Evolutionary conservation across 2,797 vertebrate genomes (phyloP).

Genomic region (Myripristis jacobus): DNA sequence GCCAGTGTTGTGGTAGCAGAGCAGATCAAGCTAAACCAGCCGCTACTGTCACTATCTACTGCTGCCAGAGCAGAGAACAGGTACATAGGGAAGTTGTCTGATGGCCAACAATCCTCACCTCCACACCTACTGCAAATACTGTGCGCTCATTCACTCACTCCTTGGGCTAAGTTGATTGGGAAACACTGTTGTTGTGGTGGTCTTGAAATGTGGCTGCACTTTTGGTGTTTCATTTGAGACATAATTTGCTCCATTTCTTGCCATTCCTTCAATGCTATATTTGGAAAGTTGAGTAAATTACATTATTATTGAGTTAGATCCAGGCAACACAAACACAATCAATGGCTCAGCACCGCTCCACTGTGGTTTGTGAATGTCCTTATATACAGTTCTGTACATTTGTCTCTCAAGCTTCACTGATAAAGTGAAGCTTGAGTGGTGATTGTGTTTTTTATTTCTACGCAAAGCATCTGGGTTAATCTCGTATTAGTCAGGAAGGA

Average conservation of each 20-base stretch:
- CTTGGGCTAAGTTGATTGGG: background rate
- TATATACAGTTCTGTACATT: slow-evolving; percentile 50
- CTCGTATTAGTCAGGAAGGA: slow-evolving; percentile 81
- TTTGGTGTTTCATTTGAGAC: too few relatives aligned
- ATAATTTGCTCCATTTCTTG: background rate
- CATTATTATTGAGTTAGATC: too few relatives aligned
- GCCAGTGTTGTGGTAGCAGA: slow-evolving; percentile 13
- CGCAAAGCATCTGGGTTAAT: slow-evolving; percentile 81
- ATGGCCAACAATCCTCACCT: background rate
- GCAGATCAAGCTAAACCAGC: slow-evolving; percentile 9
- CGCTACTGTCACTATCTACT: slow-evolving; percentile 5
- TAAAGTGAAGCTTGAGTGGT: slow-evolving; percentile 48
- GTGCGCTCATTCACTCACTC: slow-evolving; percentile 1
- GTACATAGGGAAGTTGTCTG: slow-evolving; percentile 16
- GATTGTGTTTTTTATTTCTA: slow-evolving; percentile 69
- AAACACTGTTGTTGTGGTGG: background rate
- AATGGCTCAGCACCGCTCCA: too few relatives aligned
- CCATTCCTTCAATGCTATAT: background rate
- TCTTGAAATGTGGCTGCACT: background rate
- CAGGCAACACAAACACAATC: too few relatives aligned
- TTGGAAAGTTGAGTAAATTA: too few relatives aligned
- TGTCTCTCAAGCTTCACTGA: slow-evolving; percentile 43
- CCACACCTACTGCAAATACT: slow-evolving; percentile 4
- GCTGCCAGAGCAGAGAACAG: slow-evolving; percentile 10
- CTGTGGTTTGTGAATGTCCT: slow-evolving; percentile 42